These are phyloP conservation scores for Pristionchus exspectatus DNA, from an alignment of 2,888 invertebrate genomes.

Conservation along the genomic window DNA sequence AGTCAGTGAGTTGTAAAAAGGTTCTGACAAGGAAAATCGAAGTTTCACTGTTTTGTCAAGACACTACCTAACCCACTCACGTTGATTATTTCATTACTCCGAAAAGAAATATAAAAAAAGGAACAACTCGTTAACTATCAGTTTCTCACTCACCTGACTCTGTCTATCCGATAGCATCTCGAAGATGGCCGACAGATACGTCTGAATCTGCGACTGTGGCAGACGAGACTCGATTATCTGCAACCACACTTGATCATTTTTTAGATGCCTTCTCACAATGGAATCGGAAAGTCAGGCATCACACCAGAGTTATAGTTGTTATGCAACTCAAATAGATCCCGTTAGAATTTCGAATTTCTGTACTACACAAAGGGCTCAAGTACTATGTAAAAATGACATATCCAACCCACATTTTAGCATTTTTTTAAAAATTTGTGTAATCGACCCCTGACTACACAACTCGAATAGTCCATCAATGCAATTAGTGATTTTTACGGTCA, in stretches of 20 bases:
- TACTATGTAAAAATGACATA: too few relatives aligned
- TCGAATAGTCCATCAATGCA: too few relatives aligned
- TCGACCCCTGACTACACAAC: too few relatives aligned
- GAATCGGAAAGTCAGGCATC: not conserved
- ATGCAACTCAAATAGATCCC: not conserved
- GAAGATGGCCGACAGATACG: constrained; percentile 77
- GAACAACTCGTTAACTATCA: not conserved
- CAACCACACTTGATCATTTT: not conserved
- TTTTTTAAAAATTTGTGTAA: too few relatives aligned
- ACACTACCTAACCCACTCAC: too few relatives aligned
- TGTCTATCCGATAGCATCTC: constrained; percentile 78
- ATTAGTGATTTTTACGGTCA: too few relatives aligned
- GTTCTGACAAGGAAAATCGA: too few relatives aligned
- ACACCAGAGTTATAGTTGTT: not conserved
- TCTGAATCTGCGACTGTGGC: constrained; percentile 77
- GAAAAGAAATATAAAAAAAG: not conserved
- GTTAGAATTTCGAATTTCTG: too few relatives aligned
- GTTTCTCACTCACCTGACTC: constrained; percentile 59
- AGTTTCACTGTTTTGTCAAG: too few relatives aligned
- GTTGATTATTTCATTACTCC: not conserved
- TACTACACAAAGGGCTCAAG: too few relatives aligned
- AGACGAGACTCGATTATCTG: constrained; percentile 75
- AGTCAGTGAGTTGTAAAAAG: too few relatives aligned
- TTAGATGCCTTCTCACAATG: not conserved
- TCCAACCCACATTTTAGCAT: too few relatives aligned